Conservation (phyloP, 2,888 invertebrate species). For the Cheilosia pagana region DNA sequence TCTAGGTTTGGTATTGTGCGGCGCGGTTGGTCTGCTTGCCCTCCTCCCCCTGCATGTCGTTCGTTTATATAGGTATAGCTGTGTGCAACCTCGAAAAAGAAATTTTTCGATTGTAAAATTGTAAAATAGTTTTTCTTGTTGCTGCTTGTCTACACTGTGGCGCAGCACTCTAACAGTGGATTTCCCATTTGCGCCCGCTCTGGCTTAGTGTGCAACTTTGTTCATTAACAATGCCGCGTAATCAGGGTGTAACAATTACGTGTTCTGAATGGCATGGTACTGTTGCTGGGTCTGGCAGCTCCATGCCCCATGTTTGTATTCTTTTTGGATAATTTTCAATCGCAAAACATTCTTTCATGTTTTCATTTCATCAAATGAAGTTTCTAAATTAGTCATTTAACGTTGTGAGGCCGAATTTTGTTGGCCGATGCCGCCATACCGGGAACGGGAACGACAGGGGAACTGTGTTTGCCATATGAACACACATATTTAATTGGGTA, state of each 20-base stretch:
- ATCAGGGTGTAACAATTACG: slow-evolving; percentile 75
- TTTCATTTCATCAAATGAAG: slow-evolving; percentile 65
- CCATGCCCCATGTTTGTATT: slow-evolving; percentile 25
- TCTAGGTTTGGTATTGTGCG: slow-evolving; percentile 66
- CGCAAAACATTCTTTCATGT: slow-evolving; percentile 56
- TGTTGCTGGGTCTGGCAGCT: slow-evolving; percentile 57
- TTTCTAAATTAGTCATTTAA: slow-evolving; percentile 69
- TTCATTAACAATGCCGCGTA: slow-evolving; percentile 74
- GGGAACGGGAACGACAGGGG: neutral
- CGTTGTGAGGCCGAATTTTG: slow-evolving; percentile 28
- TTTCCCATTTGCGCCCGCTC: slow-evolving; percentile 54
- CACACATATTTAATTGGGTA: slow-evolving; percentile 51
- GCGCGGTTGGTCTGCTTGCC: slow-evolving; percentile 14
- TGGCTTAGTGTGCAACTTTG: slow-evolving; percentile 55
- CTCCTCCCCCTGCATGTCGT: neutral
- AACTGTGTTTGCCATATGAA: slow-evolving; percentile 1
- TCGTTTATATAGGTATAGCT: neutral
- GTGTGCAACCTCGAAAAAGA: slow-evolving; percentile 67
- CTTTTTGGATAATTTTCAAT: slow-evolving; percentile 59
- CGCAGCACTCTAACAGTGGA: slow-evolving; percentile 1
- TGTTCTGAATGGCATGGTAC: slow-evolving; percentile 71
- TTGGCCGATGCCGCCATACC: too few species aligned
- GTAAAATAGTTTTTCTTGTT: slow-evolving; percentile 55
- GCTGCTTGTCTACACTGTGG: slow-evolving; percentile 23
- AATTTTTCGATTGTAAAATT: slow-evolving; percentile 68